Conservation (phyloP, 2,113 vertebrate species). For the Calypte anna region DNA sequence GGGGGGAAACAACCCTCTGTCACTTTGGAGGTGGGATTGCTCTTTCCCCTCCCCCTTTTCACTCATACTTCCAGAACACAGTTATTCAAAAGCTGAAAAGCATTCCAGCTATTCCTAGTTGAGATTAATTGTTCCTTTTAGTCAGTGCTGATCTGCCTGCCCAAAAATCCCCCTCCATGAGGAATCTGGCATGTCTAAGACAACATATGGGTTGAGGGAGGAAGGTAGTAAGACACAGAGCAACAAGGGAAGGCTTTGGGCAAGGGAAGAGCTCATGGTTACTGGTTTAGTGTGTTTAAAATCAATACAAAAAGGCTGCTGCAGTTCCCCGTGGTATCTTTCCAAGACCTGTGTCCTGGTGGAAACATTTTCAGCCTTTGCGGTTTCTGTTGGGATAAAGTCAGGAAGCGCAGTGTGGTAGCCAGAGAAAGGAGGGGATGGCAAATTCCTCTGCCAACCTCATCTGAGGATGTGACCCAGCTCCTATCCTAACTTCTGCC, state of each 20-base stretch:
- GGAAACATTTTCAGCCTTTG: not conserved
- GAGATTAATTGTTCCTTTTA: not conserved
- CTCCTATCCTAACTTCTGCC: not conserved
- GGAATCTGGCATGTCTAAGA: constrained; percentile 4
- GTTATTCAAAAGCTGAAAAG: not conserved
- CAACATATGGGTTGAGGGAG: constrained; percentile 31
- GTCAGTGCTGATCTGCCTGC: not conserved
- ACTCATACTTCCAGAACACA: not conserved
- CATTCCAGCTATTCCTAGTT: not conserved
- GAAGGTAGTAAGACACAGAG: constrained; percentile 39
- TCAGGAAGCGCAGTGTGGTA: not conserved
- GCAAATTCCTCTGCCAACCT: not conserved
- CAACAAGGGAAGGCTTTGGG: constrained; percentile 28
- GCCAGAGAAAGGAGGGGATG: not conserved
- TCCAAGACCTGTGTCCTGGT: not conserved
- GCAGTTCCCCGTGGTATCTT: not conserved
- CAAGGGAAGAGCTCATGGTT: constrained; percentile 19
- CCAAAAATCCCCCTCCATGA: not conserved
- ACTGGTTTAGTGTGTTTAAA: not conserved
- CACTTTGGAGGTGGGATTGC: not conserved
- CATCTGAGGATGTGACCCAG: rapidly evolving
- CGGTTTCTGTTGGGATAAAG: not conserved
- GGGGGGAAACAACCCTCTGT: not conserved
- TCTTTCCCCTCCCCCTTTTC: not conserved
- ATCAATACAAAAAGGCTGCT: constrained; percentile 39